Evolutionary conservation across 2,888 invertebrate genomes (phyloP).

Genomic region (Cosmia pyralina): DNA sequence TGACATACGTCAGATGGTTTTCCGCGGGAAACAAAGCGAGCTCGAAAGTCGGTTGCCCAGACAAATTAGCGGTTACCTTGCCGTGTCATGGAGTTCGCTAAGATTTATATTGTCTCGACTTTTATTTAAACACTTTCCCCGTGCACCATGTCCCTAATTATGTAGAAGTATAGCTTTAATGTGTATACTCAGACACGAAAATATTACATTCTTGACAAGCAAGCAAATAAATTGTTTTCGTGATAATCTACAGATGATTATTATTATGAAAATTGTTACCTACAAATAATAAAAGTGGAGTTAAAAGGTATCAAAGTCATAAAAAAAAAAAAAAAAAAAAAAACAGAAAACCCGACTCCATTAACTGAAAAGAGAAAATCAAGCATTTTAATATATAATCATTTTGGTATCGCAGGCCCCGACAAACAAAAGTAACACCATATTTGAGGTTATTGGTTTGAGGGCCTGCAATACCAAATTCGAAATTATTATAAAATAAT

Average conservation of each 20-base stretch:
- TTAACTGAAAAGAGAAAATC: too few species aligned
- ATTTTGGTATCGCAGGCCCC: too few species aligned
- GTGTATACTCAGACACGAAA: slow-evolving; percentile 19
- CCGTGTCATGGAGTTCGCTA: slow-evolving; percentile 64
- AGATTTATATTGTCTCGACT: slow-evolving; percentile 64
- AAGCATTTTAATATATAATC: too few species aligned
- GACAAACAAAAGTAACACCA: too few species aligned
- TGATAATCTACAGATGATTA: slow-evolving; percentile 3
- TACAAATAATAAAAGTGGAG: background rate
- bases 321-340: too few species aligned
- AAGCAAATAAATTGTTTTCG: slow-evolving; percentile 26
- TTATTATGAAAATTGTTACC: slow-evolving; percentile 16
- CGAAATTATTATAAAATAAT: too few species aligned
- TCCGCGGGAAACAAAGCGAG: slow-evolving; percentile 78
- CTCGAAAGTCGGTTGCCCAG: slow-evolving; percentile 78
- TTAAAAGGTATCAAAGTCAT: too few species aligned
- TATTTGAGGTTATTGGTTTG: too few species aligned
- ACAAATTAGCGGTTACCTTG: slow-evolving; percentile 74
- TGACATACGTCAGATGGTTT: slow-evolving; percentile 76
- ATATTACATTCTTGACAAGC: slow-evolving; percentile 30
- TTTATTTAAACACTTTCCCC: slow-evolving; percentile 60
- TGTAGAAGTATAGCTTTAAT: slow-evolving; percentile 40
- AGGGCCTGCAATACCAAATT: too few species aligned
- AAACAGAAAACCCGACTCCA: too few species aligned
- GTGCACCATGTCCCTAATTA: slow-evolving; percentile 44